Conservation (phyloP, 2,113 vertebrate genomes). For the Cervus canadensis region DNA sequence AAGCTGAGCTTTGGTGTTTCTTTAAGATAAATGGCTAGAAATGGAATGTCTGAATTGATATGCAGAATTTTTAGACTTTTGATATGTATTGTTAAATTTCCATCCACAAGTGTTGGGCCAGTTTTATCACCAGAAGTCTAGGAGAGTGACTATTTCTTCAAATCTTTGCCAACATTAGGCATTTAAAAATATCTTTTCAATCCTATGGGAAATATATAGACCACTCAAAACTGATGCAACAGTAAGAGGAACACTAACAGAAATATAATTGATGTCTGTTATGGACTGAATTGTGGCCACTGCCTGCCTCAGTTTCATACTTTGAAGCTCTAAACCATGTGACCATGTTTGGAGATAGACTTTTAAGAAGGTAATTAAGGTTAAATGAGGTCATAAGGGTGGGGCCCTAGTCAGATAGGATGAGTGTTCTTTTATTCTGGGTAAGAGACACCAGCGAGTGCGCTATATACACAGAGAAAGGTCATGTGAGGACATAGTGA, state of each 20-base stretch:
- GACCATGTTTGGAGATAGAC: neutral
- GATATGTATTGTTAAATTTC: neutral
- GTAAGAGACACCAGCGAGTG: neutral
- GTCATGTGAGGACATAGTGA: neutral
- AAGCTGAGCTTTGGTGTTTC: neutral
- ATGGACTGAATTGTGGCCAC: neutral
- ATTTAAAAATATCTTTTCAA: neutral
- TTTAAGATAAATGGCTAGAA: neutral
- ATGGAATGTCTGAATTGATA: neutral
- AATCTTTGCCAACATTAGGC: neutral
- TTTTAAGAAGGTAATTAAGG: neutral
- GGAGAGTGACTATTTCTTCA: neutral
- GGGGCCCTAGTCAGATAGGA: neutral
- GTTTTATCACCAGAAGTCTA: neutral
- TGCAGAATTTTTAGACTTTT: conserved; percentile 6
- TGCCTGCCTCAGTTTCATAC: neutral
- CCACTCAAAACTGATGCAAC: neutral
- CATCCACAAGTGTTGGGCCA: neutral
- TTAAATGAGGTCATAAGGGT: neutral
- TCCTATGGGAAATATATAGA: neutral
- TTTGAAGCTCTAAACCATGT: neutral
- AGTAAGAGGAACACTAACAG: neutral
- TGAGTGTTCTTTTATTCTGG: neutral
- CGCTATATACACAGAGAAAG: neutral
- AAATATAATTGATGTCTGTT: neutral